Percentiles rank a stretch among this genome's conserved stretches.
Evolutionary conservation across 2,797 vertebrate genomes (phyloP).

Genomic region (Cirrhinus mrigala): DNA sequence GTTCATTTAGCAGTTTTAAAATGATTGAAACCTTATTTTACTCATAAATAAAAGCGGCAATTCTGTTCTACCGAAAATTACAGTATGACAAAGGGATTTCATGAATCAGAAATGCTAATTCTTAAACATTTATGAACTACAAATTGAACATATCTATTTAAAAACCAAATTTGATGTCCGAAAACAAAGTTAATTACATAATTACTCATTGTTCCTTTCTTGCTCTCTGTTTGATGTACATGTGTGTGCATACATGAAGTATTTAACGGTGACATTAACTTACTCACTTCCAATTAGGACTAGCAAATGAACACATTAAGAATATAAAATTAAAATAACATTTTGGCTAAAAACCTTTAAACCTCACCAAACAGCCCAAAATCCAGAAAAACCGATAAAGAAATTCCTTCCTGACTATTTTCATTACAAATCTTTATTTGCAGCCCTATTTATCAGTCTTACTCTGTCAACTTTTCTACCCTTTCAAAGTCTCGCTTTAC

Average conservation of each 20-base stretch:
- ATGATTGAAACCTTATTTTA: background rate
- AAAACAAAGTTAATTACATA: background rate
- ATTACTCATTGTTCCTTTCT: background rate
- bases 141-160: too few species aligned
- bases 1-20: background rate
- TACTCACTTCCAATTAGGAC: background rate
- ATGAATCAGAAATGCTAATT: too few species aligned
- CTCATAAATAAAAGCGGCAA: background rate
- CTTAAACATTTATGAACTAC: too few species aligned
- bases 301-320: background rate
- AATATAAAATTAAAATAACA: background rate
- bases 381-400: background rate
- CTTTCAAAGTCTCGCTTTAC: conserved; percentile 15
- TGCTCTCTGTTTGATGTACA: background rate
- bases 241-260: background rate
- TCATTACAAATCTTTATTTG: background rate
- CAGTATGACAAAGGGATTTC: too few species aligned
- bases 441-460: background rate
- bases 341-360: background rate
- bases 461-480: background rate
- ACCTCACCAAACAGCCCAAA: background rate
- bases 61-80: background rate
- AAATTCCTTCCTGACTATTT: background rate
- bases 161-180: background rate
- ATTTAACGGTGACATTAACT: background rate